A percentile compares a stretch with the other conserved stretches of the same genome.
Evolutionary conservation across 2,113 vertebrate species (phyloP).

Genomic region (Lutjanus erythropterus): DNA sequence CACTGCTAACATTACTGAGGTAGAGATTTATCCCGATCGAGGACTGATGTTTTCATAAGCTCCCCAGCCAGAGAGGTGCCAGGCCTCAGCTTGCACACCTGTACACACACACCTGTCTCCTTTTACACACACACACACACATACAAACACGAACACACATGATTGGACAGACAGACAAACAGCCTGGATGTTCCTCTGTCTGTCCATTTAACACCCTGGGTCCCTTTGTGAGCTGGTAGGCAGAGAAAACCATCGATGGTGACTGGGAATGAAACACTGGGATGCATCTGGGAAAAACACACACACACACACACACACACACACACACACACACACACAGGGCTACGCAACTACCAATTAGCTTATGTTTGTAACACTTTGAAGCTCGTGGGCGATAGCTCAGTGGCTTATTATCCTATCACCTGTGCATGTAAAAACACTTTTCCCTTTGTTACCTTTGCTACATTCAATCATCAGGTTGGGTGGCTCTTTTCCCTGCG

Average conservation of each 20-base stretch:
- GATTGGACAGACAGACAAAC: constrained; percentile 25
- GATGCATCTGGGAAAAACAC: constrained; percentile 16
- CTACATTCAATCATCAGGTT: constrained; percentile 61
- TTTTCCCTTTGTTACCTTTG: constrained; percentile 73
- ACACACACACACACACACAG: neutral
- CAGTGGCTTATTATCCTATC: constrained; percentile 31
- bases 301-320: neutral
- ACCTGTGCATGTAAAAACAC: constrained; percentile 13
- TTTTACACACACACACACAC: constrained; percentile 1
- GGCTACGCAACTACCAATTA: constrained; percentile 23
- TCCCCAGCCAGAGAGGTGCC: constrained; percentile 87
- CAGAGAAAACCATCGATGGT: constrained; percentile 90
- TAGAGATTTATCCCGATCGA: constrained; percentile 87
- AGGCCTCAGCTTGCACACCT: constrained; percentile 18
- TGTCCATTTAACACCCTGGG: constrained; percentile 72
- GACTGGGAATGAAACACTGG: constrained; percentile 86
- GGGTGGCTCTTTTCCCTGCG: constrained; percentile 28
- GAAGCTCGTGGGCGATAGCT: constrained; percentile 32
- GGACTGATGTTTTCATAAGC: constrained; percentile 90
- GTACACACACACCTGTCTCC: neutral
- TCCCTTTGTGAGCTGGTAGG: constrained; percentile 87
- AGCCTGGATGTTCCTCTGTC: neutral
- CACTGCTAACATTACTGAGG: constrained; percentile 89
- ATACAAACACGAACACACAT: neutral
- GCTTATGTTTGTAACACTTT: constrained; percentile 57